These are phyloP conservation scores for Pantherophis vulpinus DNA, from an alignment of 2,797 vertebrate genomes.

Conservation along the genomic window DNA sequence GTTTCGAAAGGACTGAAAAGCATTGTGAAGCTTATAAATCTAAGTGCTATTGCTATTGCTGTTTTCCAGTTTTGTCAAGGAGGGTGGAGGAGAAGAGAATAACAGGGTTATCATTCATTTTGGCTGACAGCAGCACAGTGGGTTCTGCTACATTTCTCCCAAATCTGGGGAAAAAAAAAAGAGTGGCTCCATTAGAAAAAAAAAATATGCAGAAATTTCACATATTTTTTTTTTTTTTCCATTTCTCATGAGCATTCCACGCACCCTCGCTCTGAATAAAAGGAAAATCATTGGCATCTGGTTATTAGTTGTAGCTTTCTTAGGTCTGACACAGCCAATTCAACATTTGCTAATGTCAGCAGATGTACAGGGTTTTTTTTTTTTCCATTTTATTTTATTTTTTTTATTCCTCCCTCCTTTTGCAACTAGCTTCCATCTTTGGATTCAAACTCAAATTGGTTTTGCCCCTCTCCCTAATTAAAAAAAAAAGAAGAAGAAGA, in stretches of 20 bases:
- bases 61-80: slow-evolving; percentile 47
- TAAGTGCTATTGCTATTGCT: too few species aligned
- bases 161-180: slow-evolving; percentile 35
- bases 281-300: slow-evolving; percentile 60
- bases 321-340: slow-evolving; percentile 41
- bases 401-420: not conserved
- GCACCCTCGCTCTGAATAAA: not conserved
- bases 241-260: slow-evolving; percentile 51
- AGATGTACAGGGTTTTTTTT: not conserved
- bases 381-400: too few species aligned
- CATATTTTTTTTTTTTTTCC: slow-evolving; percentile 38
- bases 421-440: not conserved
- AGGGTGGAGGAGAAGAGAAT: slow-evolving; percentile 43
- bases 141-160: slow-evolving; percentile 57
- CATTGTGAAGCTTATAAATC: too few species aligned
- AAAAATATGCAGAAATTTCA: slow-evolving; percentile 65
- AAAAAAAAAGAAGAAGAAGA: not conserved
- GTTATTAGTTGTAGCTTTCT: slow-evolving; percentile 52
- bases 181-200: slow-evolving; percentile 61
- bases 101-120: slow-evolving; percentile 44
- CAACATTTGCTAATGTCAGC: slow-evolving; percentile 57
- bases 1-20: too few species aligned
- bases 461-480: not conserved
- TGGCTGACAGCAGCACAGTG: slow-evolving; percentile 50
- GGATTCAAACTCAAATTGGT: slow-evolving; percentile 28